Evolutionary conservation across 2,113 vertebrate species (phyloP).

Genomic region (Alouatta palliata): DNA sequence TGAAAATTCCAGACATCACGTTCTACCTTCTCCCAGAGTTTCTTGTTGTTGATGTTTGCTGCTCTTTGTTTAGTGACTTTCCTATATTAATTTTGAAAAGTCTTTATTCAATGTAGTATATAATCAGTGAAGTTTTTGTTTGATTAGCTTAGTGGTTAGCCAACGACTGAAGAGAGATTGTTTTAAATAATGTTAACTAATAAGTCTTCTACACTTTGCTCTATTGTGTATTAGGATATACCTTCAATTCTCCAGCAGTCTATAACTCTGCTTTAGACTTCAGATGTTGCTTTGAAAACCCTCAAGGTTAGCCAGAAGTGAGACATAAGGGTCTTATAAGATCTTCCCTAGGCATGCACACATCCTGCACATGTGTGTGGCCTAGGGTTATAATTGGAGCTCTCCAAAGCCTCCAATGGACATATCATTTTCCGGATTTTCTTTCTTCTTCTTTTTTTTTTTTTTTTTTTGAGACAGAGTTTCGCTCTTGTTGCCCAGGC

Average conservation of each 20-base stretch:
- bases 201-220: not conserved
- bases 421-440: not conserved
- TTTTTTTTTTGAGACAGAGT: too few relatives aligned
- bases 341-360: not conserved
- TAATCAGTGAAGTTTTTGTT: not conserved
- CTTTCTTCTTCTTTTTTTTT: too few relatives aligned
- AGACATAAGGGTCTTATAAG: not conserved
- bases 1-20: not conserved
- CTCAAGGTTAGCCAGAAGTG: not conserved
- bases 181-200: not conserved
- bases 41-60: not conserved
- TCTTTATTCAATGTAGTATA: not conserved
- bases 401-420: not conserved
- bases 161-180: not conserved
- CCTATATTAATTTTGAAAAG: not conserved
- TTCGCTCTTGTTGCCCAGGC: too few relatives aligned
- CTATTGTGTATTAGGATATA: not conserved
- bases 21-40: not conserved
- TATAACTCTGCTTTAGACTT: not conserved
- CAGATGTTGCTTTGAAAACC: not conserved
- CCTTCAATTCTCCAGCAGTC: not conserved
- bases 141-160: not conserved
- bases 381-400: not conserved
- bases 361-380: not conserved
- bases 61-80: not conserved